phyloP scores from a whole-genome alignment of 2,888 invertebrate genomes.

The Ormyrus labotus region DNA sequence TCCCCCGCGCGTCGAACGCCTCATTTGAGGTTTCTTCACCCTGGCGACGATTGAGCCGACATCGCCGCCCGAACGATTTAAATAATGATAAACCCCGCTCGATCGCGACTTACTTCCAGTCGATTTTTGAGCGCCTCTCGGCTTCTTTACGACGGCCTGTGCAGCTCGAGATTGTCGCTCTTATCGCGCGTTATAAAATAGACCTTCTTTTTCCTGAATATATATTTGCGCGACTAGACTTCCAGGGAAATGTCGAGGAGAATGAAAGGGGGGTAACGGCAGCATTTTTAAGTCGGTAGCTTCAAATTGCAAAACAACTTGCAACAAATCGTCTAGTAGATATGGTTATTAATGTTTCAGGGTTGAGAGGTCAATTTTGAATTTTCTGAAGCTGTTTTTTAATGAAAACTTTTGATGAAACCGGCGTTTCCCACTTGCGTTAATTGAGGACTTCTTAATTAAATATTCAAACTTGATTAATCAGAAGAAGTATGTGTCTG shows the following conservation, averaged over 20 bases:
- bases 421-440: too few relatives aligned
- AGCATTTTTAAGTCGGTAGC: neutral
- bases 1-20: constrained; percentile 64
- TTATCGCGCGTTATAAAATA: constrained; percentile 39
- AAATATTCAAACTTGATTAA: neutral
- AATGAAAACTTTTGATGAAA: too few relatives aligned
- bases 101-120: constrained; percentile 50
- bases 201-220: too few relatives aligned
- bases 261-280: constrained; percentile 9
- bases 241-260: too few relatives aligned
- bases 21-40: constrained; percentile 68
- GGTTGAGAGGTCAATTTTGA: too few relatives aligned
- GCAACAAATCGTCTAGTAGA: constrained; percentile 1
- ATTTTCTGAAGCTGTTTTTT: too few relatives aligned
- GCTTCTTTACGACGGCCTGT: constrained; percentile 46
- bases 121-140: constrained; percentile 48
- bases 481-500: neutral
- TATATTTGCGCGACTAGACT: constrained; percentile 11
- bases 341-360: too few relatives aligned
- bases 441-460: neutral
- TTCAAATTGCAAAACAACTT: neutral
- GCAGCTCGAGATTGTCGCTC: constrained; percentile 27
- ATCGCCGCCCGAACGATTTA: constrained; percentile 56
- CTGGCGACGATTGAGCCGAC: constrained; percentile 51
- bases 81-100: constrained; percentile 56